Conservation (phyloP, 2,797 vertebrate species). For the Siniperca undulata region DNA sequence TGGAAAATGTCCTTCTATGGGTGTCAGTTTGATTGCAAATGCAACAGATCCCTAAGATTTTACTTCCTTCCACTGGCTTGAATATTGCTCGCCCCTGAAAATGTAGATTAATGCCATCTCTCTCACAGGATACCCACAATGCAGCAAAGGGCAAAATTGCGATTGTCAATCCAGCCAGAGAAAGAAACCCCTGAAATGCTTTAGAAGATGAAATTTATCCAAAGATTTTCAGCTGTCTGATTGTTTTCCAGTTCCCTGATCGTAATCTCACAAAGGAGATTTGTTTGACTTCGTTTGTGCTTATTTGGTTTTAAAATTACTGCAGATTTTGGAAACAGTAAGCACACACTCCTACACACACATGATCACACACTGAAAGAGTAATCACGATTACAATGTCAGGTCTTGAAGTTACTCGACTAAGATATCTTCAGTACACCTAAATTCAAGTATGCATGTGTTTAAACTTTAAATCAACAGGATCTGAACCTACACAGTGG, state of each 20-base stretch:
- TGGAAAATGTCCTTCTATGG: constrained; percentile 35
- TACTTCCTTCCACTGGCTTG: constrained; percentile 55
- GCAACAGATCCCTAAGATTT: constrained; percentile 60
- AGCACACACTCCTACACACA: constrained; percentile 56
- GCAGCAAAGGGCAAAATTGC: constrained; percentile 66
- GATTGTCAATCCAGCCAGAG: constrained; percentile 80
- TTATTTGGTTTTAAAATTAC: constrained; percentile 74
- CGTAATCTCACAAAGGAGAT: constrained; percentile 65
- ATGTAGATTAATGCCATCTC: constrained; percentile 42
- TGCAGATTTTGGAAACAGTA: constrained; percentile 63
- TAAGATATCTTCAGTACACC: constrained; percentile 51
- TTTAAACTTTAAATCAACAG: constrained; percentile 45
- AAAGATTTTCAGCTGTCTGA: constrained; percentile 67
- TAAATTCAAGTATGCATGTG: constrained; percentile 71
- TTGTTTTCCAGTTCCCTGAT: constrained; percentile 81
- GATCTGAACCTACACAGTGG: constrained; percentile 55
- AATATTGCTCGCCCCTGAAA: constrained; percentile 70
- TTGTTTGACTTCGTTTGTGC: constrained; percentile 70
- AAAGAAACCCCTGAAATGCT: constrained; percentile 59
- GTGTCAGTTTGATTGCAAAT: constrained; percentile 73
- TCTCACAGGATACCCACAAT: constrained; percentile 49
- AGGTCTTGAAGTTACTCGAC: constrained; percentile 32
- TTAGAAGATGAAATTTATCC: constrained; percentile 40
- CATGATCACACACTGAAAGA: constrained; percentile 46
- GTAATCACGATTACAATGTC: constrained; percentile 23